Evolutionary conservation across 2,888 invertebrate species (phyloP).

Genomic region (Prosapia bicincta): DNA sequence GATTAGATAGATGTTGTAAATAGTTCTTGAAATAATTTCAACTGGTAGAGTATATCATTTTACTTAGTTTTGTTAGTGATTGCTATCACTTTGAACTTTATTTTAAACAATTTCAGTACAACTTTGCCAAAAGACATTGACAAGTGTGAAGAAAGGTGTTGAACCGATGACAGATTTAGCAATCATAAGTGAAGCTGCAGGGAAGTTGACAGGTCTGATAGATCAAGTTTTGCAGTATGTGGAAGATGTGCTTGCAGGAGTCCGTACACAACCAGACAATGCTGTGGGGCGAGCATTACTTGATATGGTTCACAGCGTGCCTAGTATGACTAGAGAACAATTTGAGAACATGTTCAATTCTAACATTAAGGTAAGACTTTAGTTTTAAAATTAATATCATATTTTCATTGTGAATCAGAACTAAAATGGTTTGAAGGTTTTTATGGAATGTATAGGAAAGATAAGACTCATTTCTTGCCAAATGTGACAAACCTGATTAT

Average conservation of each 20-base stretch:
- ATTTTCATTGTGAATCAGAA: no score
- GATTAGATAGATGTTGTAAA: no score
- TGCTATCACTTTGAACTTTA: no score
- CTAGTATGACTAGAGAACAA: constrained; percentile 84
- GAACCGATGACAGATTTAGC: constrained; percentile 69
- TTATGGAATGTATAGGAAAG: no score
- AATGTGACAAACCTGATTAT: no score
- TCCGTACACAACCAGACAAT: constrained; percentile 69
- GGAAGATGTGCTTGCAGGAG: constrained; percentile 83
- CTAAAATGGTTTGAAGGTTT: no score
- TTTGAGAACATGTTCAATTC: constrained; percentile 95
- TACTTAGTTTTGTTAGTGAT: no score
- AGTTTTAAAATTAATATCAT: no score
- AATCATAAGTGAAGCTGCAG: constrained; percentile 83
- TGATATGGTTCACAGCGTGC: constrained; percentile 87
- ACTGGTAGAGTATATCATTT: no score
- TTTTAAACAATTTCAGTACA: constrained; percentile 47
- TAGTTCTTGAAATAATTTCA: no score
- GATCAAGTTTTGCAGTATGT: constrained; percentile 70
- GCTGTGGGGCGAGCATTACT: constrained; percentile 87
- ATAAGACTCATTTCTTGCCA: no score
- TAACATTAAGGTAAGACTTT: constrained; percentile 70
- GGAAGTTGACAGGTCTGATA: constrained; percentile 60
- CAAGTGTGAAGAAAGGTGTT: constrained; percentile 54
- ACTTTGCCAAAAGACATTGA: constrained; percentile 42